These are phyloP conservation scores for Carlito syrichta DNA, from an alignment of 2,113 vertebrate species.

Conservation along the genomic window DNA sequence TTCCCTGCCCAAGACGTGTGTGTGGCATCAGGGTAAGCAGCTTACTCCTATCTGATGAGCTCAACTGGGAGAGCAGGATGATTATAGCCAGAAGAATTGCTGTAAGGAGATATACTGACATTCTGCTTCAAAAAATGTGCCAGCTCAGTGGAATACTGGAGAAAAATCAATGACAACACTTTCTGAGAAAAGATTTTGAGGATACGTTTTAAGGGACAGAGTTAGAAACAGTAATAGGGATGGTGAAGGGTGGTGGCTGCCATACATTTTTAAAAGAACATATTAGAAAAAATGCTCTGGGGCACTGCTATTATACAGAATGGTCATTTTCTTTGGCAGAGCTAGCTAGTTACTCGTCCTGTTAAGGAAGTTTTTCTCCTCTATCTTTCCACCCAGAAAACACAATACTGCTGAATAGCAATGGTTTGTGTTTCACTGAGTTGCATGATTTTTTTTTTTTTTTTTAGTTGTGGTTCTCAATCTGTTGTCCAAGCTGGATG, in stretches of 20 bases:
- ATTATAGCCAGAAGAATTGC: background rate
- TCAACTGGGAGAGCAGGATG: background rate
- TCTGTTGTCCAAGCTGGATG: too few species aligned
- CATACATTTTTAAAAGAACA: constrained; percentile 3
- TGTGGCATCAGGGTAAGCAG: background rate
- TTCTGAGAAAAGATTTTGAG: background rate
- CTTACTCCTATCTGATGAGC: background rate
- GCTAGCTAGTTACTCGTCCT: background rate
- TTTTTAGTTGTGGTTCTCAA: too few species aligned
- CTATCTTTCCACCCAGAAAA: background rate
- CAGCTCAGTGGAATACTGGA: background rate
- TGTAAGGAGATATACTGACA: background rate
- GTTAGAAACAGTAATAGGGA: background rate
- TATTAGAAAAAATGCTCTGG: constrained; percentile 14
- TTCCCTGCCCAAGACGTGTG: background rate
- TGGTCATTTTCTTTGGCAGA: background rate
- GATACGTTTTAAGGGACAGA: background rate
- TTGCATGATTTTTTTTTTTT: background rate
- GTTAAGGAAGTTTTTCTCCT: background rate
- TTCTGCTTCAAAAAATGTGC: background rate
- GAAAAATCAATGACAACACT: background rate
- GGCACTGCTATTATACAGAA: background rate
- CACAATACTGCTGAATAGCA: background rate
- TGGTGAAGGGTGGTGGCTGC: background rate
- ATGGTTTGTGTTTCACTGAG: background rate